Conservation (phyloP, 2,797 vertebrate species). For the Takifugu rubripes region DNA sequence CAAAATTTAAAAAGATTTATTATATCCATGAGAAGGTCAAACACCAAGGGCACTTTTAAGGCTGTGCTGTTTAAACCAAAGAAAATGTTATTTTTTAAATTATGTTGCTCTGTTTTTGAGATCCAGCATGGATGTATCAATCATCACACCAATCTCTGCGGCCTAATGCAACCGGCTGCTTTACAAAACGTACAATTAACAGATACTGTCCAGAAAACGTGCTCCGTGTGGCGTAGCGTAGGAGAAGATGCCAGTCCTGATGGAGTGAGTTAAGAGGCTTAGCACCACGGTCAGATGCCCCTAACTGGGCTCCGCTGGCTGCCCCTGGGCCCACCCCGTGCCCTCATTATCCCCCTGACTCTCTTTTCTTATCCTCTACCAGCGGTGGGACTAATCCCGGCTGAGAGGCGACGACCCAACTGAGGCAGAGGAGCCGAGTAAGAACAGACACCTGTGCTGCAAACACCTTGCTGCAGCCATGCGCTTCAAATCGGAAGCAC, state of each 20-base stretch:
- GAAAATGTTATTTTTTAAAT: too few species aligned
- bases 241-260: slow-evolving; percentile 37
- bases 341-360: slow-evolving; percentile 67
- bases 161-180: slow-evolving; percentile 29
- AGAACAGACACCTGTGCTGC: slow-evolving; percentile 13
- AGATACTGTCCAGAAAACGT: slow-evolving; percentile 20
- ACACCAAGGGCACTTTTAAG: too few species aligned
- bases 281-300: slow-evolving; percentile 55
- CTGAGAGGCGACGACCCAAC: slow-evolving; percentile 31
- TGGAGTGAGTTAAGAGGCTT: slow-evolving; percentile 58
- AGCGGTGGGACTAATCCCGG: slow-evolving; percentile 57
- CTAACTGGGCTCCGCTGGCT: slow-evolving; percentile 55
- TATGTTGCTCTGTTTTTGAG: too few species aligned
- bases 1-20: too few species aligned
- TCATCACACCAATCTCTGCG: slow-evolving; percentile 12
- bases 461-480: slow-evolving; percentile 4
- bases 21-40: too few species aligned
- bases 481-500: slow-evolving; percentile 12
- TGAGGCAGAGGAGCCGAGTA: slow-evolving; percentile 19
- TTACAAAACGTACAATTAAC: slow-evolving; percentile 17
- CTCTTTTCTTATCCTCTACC: slow-evolving; percentile 51
- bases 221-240: slow-evolving; percentile 23
- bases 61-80: too few species aligned
- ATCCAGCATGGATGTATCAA: too few species aligned
- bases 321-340: slow-evolving; percentile 51